These are phyloP conservation scores for Entomobrya proxima DNA, from an alignment of 2,888 invertebrate genomes.

Conservation along the genomic window DNA sequence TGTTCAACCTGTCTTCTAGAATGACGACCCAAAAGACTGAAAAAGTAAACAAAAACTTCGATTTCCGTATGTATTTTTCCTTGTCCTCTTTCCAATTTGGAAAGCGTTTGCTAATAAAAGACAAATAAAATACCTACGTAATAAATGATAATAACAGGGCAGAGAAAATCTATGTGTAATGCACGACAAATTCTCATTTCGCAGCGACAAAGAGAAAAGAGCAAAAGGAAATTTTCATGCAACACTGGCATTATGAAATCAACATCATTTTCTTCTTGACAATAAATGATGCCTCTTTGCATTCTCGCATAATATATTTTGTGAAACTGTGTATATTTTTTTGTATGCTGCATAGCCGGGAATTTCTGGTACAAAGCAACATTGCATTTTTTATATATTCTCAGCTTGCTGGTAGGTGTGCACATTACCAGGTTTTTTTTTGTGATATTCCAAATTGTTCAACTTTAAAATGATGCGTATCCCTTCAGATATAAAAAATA, in stretches of 20 bases:
- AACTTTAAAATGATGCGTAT: not conserved
- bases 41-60: conserved; percentile 37
- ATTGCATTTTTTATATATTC: too few species aligned
- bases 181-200: conserved; percentile 9
- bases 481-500: conserved; percentile 34
- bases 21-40: conserved; percentile 3
- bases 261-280: not conserved
- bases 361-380: not conserved
- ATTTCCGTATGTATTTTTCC: conserved; percentile 10
- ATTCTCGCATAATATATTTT: not conserved
- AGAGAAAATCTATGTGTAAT: not conserved
- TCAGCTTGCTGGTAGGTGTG: not conserved
- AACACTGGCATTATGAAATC: conserved; percentile 27
- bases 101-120: not conserved
- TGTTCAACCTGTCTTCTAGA: conserved; percentile 44
- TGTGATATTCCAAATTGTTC: not conserved
- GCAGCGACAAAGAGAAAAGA: not conserved
- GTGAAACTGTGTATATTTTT: not conserved
- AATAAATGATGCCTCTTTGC: not conserved
- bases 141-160: conserved; percentile 8
- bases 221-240: conserved; percentile 2
- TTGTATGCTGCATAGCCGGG: not conserved
- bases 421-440: not conserved
- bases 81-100: not conserved
- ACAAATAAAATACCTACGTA: not conserved